A percentile compares a stretch with the other conserved stretches of the same genome.
phyloP scores from a whole-genome alignment of 2,113 vertebrate genomes.

The Pelobates fuscus region DNA sequence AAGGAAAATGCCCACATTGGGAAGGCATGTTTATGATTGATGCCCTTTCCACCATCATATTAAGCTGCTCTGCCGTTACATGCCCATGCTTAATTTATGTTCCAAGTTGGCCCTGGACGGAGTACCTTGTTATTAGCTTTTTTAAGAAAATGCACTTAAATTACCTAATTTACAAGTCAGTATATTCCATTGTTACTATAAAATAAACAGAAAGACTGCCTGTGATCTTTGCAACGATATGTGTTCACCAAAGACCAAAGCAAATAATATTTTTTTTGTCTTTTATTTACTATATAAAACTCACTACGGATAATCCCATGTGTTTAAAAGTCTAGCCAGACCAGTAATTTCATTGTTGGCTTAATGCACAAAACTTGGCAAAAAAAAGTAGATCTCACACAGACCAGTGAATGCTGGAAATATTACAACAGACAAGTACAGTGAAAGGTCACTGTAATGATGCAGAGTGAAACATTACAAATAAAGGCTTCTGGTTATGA shows the following conservation, averaged over 20 bases:
- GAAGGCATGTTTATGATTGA: no score
- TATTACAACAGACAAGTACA: constrained; percentile 28
- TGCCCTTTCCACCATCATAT: no score
- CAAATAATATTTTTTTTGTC: background rate
- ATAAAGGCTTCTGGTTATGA: constrained; percentile 8
- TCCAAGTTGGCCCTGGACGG: no score
- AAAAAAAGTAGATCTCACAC: constrained; percentile 2
- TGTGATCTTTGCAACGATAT: background rate
- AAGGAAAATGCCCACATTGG: no score
- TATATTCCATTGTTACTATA: no score
- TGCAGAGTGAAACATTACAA: constrained; percentile 30
- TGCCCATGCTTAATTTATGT: no score
- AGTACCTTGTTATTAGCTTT: no score
- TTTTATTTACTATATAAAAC: constrained; percentile 11
- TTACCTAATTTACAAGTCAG: no score
- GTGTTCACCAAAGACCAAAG: background rate
- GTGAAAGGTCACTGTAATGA: constrained; percentile 33
- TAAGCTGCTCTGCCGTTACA: no score
- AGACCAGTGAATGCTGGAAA: background rate
- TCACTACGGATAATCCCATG: constrained; percentile 9
- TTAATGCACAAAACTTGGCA: background rate
- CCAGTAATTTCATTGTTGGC: constrained; percentile 36
- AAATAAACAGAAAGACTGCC: no score
- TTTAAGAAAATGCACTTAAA: no score
- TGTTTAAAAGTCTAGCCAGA: constrained; percentile 17